Conservation (phyloP, 2,797 vertebrate species). For the Hyperoplus immaculatus region DNA sequence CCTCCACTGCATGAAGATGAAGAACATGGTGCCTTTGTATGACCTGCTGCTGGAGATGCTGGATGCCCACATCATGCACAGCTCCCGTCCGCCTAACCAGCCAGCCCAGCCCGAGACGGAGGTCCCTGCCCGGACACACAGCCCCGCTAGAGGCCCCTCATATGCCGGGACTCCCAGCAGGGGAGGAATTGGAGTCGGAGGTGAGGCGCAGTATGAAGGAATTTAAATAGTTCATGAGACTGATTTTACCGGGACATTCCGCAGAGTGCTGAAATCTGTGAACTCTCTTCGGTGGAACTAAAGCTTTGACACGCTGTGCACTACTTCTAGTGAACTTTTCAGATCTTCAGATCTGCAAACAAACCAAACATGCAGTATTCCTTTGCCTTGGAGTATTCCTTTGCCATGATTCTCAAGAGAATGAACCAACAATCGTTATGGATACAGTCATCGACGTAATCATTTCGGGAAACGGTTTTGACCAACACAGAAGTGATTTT, state of each 20-base stretch:
- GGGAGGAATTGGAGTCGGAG: slow-evolving; percentile 7
- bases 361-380: slow-evolving; percentile 1
- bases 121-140: not conserved
- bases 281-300: slow-evolving; percentile 5
- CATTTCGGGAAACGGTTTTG: not conserved
- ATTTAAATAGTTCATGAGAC: slow-evolving; percentile 8
- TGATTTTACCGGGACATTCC: slow-evolving; percentile 22
- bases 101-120: slow-evolving; percentile 43
- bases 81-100: slow-evolving; percentile 83
- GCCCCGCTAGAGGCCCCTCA: slow-evolving; percentile 37
- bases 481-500: not conserved
- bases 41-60: slow-evolving; percentile 98
- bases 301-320: slow-evolving; percentile 30
- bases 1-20: slow-evolving; percentile 98
- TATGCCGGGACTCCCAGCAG: slow-evolving; percentile 61
- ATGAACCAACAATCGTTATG: not conserved
- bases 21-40: slow-evolving; percentile 96
- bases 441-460: not conserved
- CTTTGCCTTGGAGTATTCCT: slow-evolving; percentile 17
- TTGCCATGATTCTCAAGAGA: slow-evolving; percentile 9
- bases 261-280: slow-evolving; percentile 21
- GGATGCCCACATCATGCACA: slow-evolving; percentile 93
- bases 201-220: slow-evolving; percentile 41
- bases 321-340: slow-evolving; percentile 9
- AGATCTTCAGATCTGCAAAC: slow-evolving; percentile 1